Conservation (phyloP, 35 echinoderm and acorn worm genomes). For the Diadema setosum region DNA sequence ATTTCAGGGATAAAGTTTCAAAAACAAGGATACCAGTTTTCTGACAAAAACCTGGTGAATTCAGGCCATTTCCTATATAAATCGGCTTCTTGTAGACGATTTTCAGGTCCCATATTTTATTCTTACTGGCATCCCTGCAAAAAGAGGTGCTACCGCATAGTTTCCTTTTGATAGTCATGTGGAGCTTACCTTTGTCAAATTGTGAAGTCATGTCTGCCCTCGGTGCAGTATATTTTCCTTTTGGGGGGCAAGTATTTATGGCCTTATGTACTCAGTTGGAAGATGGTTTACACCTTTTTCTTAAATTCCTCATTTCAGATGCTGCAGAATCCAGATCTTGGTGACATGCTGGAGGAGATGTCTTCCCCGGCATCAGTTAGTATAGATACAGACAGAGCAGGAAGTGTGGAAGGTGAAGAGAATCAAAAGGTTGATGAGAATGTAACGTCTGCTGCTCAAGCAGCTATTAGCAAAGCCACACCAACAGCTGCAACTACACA, state of each 20-base stretch:
- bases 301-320: background rate
- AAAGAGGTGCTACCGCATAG: background rate
- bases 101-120: too few relatives aligned
- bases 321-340: background rate
- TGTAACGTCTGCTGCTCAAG: background rate
- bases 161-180: background rate
- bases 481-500: background rate
- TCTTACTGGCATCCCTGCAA: too few relatives aligned
- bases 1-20: too few relatives aligned
- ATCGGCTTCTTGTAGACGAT: too few relatives aligned
- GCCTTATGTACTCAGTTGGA: background rate
- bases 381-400: background rate
- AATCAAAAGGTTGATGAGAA: background rate
- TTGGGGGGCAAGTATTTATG: background rate
- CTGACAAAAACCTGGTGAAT: too few relatives aligned
- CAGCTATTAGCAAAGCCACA: background rate
- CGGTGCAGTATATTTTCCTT: background rate
- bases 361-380: background rate
- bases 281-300: too few relatives aligned
- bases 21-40: too few relatives aligned
- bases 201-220: background rate
- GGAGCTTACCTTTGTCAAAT: background rate
- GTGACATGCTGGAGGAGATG: background rate
- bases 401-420: background rate
- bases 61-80: too few relatives aligned